Evolutionary conservation across 2,888 invertebrate genomes (phyloP), one percentile per base, ranked within the genome.

Genomic region (Archips crataeganus): DNA sequence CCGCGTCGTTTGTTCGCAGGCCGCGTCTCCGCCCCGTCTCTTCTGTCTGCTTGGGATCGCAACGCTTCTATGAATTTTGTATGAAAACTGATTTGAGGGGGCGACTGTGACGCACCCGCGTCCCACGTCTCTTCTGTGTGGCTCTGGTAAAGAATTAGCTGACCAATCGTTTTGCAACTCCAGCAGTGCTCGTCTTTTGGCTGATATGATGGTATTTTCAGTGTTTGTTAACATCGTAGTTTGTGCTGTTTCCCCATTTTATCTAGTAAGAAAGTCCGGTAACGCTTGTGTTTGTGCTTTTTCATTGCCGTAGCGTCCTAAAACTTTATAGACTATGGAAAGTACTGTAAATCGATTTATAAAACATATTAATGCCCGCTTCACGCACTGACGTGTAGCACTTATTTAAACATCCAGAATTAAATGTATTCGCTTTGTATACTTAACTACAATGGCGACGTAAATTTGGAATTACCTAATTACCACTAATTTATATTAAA

Each of bases 401-500:
- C 11, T 47, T 47, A 10, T 49, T 54, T 54, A 6, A 15, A 15
- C 57, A 57, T 11, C 2, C 32, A 11, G 4, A 57, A 32, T 13
- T 49, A 57, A 23, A 11, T 32, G 3, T 8, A 9, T 3, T 32
- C 57, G 32, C 32, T 11, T 32, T 57, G 23, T 57, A 32, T 11
- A 57, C 1, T 23, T 23, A 1, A 57, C 57, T 23, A 57, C 57
- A 32, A 32, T 32, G 32, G 57, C 57, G 54, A 54, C 1, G 10
- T 32, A 11, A 54, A 54, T 39, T 23, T 57, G 32, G 32, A 57
- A 57, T 57, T 57, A 57, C 32, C 57, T 57, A 57, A 10, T 32
- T 32, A 57, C 32, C 10, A 32, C 57, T 57, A 57, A 57, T 45
- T 62, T 45, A 23, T 45, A 45, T 23, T 62, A 62, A 62, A 62